A percentile compares a stretch with the other conserved stretches of the same genome.
Evolutionary conservation across 2,113 vertebrate species (phyloP).

Genomic region (Capreolus pygargus): DNA sequence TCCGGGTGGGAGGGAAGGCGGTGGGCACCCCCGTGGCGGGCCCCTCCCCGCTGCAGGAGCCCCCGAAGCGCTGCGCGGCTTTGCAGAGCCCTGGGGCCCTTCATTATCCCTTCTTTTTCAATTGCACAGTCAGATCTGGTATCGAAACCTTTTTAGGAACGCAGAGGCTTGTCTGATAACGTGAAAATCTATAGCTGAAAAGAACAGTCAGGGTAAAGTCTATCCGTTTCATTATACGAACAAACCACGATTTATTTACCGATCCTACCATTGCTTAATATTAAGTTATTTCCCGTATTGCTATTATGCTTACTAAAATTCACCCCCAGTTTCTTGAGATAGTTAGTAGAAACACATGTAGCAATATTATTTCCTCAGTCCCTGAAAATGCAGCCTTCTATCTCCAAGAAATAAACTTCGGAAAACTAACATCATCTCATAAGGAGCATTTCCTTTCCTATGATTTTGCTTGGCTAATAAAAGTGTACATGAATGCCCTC

Average conservation of each 20-base stretch:
- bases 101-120: slow-evolving; percentile 17
- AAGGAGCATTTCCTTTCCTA: neutral
- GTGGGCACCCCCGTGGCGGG: neutral
- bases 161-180: neutral
- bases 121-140: neutral
- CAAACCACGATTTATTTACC: neutral
- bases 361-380: neutral
- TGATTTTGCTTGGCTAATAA: neutral
- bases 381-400: neutral
- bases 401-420: neutral
- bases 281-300: neutral
- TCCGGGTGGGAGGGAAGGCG: neutral
- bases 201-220: neutral
- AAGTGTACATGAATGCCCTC: neutral
- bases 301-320: neutral
- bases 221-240: neutral
- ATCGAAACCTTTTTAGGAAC: neutral
- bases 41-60: neutral
- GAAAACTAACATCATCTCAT: neutral
- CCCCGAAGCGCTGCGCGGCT: neutral
- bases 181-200: neutral
- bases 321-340: neutral
- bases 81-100: neutral
- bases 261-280: neutral
- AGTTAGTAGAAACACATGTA: neutral